Percentiles rank a stretch among this genome's conserved stretches.
Conservation (phyloP, 1,140 invertebrate genomes). For the Achroia grisella region DNA sequence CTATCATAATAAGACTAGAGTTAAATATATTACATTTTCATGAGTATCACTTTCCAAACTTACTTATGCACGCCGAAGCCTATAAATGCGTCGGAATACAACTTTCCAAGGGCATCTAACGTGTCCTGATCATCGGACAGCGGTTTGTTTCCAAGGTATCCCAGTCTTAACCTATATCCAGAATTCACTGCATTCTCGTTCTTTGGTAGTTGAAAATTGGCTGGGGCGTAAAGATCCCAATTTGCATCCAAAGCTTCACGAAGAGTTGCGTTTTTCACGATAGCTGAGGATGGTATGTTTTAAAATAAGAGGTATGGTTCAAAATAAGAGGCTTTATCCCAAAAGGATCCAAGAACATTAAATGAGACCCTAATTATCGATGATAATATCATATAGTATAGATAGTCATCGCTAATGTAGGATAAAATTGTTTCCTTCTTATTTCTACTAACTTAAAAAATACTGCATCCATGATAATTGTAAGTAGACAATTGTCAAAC, state of each 20-base stretch:
- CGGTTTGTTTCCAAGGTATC: conserved; percentile 28
- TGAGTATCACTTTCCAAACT: not conserved
- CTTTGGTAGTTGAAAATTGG: conserved; percentile 33
- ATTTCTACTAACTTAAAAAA: too few relatives aligned
- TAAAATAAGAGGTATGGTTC: too few relatives aligned
- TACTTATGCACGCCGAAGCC: conserved; percentile 45
- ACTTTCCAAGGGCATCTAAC: conserved; percentile 22
- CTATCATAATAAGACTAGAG: too few relatives aligned
- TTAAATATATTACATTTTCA: too few relatives aligned
- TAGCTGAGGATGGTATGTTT: conserved; percentile 28
- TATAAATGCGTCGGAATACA: conserved; percentile 47
- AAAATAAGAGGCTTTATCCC: too few relatives aligned
- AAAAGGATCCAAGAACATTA: too few relatives aligned
- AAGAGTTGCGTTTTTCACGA: conserved; percentile 40
- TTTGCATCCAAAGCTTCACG: conserved; percentile 38
- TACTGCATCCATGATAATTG: too few relatives aligned
- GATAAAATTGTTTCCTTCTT: too few relatives aligned
- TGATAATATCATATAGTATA: too few relatives aligned
- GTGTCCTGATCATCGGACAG: conserved; percentile 30
- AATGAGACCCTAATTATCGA: too few relatives aligned
- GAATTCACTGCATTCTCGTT: conserved; percentile 4
- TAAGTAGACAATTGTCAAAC: too few relatives aligned
- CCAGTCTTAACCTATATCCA: conserved; percentile 16
- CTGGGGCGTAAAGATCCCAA: conserved; percentile 45
- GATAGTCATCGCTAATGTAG: too few relatives aligned